phyloP scores from a whole-genome alignment of 2,113 vertebrate genomes.

The Cyrtonyx montezumae region DNA sequence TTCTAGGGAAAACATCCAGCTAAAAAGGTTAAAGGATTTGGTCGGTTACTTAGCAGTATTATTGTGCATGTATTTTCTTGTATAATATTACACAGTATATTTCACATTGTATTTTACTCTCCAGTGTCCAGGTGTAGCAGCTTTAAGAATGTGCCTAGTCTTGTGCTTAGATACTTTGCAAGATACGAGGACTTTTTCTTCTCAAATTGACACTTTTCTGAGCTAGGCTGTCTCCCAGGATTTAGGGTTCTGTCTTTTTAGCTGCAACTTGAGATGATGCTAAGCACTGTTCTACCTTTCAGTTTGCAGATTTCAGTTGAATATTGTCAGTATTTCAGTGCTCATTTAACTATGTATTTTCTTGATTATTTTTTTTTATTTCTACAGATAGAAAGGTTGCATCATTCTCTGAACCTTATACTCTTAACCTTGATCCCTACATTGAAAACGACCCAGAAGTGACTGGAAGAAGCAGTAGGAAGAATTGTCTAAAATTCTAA shows the following conservation, averaged over 20 bases:
- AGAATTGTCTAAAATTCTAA: not conserved
- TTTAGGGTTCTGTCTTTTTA: not conserved
- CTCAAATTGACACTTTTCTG: not conserved
- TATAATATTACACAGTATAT: rapidly evolving
- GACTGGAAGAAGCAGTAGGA: not conserved
- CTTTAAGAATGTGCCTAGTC: not conserved
- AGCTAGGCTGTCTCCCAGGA: not conserved
- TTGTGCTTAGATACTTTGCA: not conserved
- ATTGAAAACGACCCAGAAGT: not conserved
- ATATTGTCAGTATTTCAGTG: not conserved
- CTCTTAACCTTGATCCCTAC: not conserved
- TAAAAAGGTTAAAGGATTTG: not conserved
- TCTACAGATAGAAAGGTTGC: not conserved
- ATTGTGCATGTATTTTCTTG: not conserved
- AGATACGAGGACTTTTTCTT: not conserved
- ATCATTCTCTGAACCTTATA: not conserved
- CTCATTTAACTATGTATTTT: not conserved
- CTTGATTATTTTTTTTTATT: not conserved
- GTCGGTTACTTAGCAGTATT: not conserved
- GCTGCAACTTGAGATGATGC: not conserved
- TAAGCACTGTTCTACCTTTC: not conserved
- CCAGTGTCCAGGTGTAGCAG: not conserved
- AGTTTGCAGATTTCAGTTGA: not conserved
- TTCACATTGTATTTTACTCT: not conserved
- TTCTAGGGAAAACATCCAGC: not conserved